Base-by-base conservation (phyloP, 2,797 vertebrate genomes). In the Dromococcyx pavoninus region DNA sequence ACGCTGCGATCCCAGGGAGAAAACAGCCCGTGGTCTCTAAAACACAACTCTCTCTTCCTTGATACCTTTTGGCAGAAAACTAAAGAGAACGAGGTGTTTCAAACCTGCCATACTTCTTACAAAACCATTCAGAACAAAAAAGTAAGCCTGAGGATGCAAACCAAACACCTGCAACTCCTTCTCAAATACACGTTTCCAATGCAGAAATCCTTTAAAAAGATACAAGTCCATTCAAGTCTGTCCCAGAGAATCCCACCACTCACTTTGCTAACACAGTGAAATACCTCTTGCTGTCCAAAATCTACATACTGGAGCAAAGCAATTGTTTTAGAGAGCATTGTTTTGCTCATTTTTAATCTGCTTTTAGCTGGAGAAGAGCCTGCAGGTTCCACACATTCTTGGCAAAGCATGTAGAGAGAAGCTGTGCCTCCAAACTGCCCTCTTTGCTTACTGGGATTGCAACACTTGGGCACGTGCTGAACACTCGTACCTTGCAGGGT, bases 231-330 rank as follows among this genome's bases (percentile, higher is more conserved):
- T 25, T 86, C 43, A 48, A 64, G 43, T 54, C 14, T 32, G 16
- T 44, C 44, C 28, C 19, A 35, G 33, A 89, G 67, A 87, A 74
- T 13, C 28, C 53, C 80, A 71, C 83, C 39, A 19, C 6, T 60
- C 21, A 21, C 25, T 79, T 30, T 66, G 64, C n/a, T 67, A 70
- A 81, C 37, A 72, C 25, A 85, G 10, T 7, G 21, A 72, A 75
- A 85, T 2, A 48, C 17, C 8, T 44, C 82, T 41, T 22, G 22
- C 5, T 51, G 37, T 57, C 33, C 75, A 74, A 69, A 77, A 43
- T 5, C n/a, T 32, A 72, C 62, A 56, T 7, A 32, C 30, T 1
- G 0, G 33, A 80, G 50, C n/a, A 46, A 13, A 46, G 32, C 0
- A 0, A 86, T 44, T 41, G 32, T 17, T 94, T 54, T 83, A 65